Evolutionary conservation across 2,797 vertebrate genomes (phyloP).

Genomic region (Capromys pilorides): DNA sequence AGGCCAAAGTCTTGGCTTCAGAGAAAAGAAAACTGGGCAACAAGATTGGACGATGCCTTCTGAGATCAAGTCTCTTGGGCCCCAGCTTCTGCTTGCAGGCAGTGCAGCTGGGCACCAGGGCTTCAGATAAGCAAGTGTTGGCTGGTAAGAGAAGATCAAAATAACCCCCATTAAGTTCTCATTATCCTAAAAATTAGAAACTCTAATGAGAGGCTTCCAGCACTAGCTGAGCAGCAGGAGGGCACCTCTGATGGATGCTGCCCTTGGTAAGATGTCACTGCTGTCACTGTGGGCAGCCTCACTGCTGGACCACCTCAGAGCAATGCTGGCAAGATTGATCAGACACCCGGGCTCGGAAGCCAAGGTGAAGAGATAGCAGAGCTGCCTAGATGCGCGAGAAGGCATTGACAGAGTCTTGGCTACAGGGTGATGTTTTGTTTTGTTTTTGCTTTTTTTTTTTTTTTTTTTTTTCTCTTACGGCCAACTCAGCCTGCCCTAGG

Average conservation of each 20-base stretch:
- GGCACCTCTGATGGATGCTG: conserved; percentile 65
- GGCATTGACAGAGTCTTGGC: neutral
- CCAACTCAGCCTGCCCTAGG: no score
- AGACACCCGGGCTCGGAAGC: neutral
- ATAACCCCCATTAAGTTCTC: conserved; percentile 70
- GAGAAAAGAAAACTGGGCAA: neutral
- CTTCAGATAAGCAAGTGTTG: conserved; percentile 35
- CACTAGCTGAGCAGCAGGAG: conserved; percentile 54
- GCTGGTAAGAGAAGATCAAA: conserved; percentile 65
- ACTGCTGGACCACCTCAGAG: neutral
- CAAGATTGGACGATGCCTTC: neutral
- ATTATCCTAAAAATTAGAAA: conserved; percentile 73
- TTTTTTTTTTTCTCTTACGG: no score
- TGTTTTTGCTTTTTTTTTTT: no score
- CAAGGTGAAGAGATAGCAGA: neutral
- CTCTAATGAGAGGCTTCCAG: conserved; percentile 73
- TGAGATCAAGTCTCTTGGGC: conserved; percentile 1
- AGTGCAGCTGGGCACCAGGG: conserved; percentile 46
- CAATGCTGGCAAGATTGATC: neutral
- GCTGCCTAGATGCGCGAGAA: neutral
- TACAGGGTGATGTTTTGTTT: neutral
- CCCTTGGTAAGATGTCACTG: conserved; percentile 65
- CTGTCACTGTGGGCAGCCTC: neutral
- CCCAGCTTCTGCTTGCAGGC: conserved; percentile 22
- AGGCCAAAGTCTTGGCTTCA: neutral